A percentile compares a stretch with the other conserved stretches of the same genome.
phyloP scores from a whole-genome alignment of 92 coral and sea anemone genomes.

The Diadumene lineata region DNA sequence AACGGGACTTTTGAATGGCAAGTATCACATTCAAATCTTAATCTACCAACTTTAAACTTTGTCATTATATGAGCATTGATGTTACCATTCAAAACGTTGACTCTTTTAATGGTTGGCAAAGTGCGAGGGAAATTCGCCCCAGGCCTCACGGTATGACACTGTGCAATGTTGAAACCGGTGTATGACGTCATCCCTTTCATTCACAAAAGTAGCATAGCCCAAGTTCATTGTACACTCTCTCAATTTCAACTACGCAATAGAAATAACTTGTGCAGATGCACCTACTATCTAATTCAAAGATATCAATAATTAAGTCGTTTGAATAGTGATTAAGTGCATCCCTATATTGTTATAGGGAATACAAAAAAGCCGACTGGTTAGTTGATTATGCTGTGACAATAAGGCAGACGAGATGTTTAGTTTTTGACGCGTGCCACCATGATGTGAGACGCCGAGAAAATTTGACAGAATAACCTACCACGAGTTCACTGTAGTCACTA shows the following conservation, averaged over 20 bases:
- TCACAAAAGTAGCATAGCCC: no score
- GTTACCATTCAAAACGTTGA: no score
- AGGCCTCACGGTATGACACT: no score
- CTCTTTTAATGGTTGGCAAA: no score
- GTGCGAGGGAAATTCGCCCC: no score
- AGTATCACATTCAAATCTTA: no score
- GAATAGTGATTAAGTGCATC: constrained; percentile 7
- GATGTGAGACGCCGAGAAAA: not conserved
- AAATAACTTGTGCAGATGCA: not conserved
- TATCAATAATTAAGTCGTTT: constrained; percentile 10
- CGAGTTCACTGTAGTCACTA: not conserved
- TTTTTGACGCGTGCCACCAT: constrained; percentile 7
- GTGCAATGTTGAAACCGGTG: no score
- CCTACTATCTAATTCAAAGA: constrained; percentile 1
- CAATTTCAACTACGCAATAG: not conserved
- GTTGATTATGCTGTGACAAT: constrained; percentile 2
- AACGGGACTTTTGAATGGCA: no score
- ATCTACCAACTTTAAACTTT: no score
- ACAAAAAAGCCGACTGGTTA: constrained; percentile 5
- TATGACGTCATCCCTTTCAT: not conserved
- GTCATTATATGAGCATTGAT: no score
- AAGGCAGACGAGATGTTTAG: not conserved
- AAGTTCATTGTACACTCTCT: not conserved
- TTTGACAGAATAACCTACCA: not conserved
- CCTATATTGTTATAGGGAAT: not conserved